phyloP scores from a whole-genome alignment of 2,113 vertebrate genomes.

The Neolamprologus toae region DNA sequence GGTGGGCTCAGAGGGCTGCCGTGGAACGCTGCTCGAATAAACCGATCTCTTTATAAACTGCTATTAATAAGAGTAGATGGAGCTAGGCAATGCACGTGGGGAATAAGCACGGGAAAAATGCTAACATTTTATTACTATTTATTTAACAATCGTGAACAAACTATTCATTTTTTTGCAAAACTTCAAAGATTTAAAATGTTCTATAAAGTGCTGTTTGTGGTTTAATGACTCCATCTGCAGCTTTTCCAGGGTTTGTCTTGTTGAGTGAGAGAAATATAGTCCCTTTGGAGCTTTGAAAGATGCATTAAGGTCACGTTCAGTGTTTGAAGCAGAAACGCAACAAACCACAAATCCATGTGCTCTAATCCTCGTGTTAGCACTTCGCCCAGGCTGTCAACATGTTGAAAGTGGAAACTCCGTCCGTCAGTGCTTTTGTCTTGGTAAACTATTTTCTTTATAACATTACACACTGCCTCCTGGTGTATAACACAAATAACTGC shows the following conservation, averaged over 20 bases:
- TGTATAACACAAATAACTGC: background rate
- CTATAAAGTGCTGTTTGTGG: background rate
- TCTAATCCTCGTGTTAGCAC: accelerated
- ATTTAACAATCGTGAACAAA: background rate
- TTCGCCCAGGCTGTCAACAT: accelerated
- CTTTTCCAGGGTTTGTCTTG: background rate
- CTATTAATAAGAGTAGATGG: background rate
- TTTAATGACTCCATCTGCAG: background rate
- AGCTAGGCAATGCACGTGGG: background rate
- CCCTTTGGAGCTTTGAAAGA: background rate
- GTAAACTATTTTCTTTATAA: accelerated
- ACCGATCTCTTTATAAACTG: background rate
- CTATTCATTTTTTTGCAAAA: background rate
- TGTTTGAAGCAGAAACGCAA: background rate
- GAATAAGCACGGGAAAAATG: accelerated
- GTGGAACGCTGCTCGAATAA: accelerated
- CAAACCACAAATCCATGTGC: background rate
- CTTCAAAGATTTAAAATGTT: accelerated
- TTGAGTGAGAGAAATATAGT: background rate
- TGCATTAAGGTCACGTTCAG: background rate
- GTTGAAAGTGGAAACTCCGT: background rate
- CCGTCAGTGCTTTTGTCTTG: background rate
- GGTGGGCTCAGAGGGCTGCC: background rate
- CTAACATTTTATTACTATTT: background rate
- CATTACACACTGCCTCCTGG: background rate